Evolutionary conservation across 2,113 vertebrate species (phyloP), one percentile per base, ranked within the genome.

Genomic region (Hippotragus niger): DNA sequence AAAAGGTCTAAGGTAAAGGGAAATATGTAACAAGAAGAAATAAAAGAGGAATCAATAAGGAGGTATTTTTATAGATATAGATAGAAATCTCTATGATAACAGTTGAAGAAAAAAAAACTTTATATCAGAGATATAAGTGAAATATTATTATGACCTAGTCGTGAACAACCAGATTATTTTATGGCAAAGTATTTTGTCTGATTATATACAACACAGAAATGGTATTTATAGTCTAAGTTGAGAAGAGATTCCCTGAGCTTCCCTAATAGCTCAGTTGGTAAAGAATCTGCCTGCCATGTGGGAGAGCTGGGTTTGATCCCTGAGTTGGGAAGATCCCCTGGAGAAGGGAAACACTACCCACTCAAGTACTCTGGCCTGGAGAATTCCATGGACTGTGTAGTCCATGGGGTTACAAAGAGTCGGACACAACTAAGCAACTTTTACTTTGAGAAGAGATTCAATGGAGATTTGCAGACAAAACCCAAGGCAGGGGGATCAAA

Each of bases 181-280:
- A 80, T 85, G 31, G 57, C 47, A 88, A 95, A 88, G 29, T 50
- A 62, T 94, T 91, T 90, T 97, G 11, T 84, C 40, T 92, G 60
- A 87, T 86, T 87, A 47, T 4, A 78, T 82, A 67, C 1, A 97
- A 36, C 2, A 71, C 45, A 83, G 33, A 67, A 95, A 27, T 11
- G 1, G 3, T 27, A 45, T 87, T 83, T 13, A 7, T 14, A 60
- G 43, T 81, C 25, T 80, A 62, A 90, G 81, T 14, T 9, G 23
- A 58, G 50, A 95, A 36, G 19, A 85, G n/a, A 23, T 71, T 71
- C 67, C 19, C 67, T 40, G n/a, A 71, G 5, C n/a, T 71, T 71
- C 67, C 19, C 67, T 71, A 71, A 71, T 71, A 71, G 2, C 67
- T 40, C 10, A 40, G n/a, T 74, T 40, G 67, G 2, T 74, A 40